Base-by-base conservation (phyloP, 2,113 vertebrate species). In the Sterrhoptilus dennistouni region DNA sequence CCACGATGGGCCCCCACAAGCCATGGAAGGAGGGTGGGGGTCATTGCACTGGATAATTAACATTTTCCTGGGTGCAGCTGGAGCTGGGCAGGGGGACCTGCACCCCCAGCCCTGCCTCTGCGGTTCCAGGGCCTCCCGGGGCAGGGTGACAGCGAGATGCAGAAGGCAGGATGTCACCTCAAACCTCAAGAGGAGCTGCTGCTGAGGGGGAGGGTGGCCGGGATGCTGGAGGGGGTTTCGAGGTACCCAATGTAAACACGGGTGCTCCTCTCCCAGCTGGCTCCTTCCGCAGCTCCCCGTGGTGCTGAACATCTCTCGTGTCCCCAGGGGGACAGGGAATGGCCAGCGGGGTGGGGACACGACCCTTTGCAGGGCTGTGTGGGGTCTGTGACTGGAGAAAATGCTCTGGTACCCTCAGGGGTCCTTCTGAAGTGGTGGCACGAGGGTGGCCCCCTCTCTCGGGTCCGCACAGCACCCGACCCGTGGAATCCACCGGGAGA, bases 131-230 rank as follows among this genome's bases (percentile, higher is more conserved):
- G 74, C 77, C 78, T 87, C 91, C 90, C 17, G 24, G 44, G 64
- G 68, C 3, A 5, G 40, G 83, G 78, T 87, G 71, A 52, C 74
- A 79, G 72, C 24, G 11, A 60, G 11, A 21, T 7, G 64, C 87
- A 84, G 65, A 63, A 77, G 61, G 94, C 95, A 96, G 95, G 95
- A 96, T 96, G 94, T 96, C 93, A 95, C 93, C 95, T 95, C 95
- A 96, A 96, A 95, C 95, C 96, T 96, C 96, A 96, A 93, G 87
- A 89, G 87, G 93, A 88, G 93, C 86, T 36, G 80, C 75, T 21
- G 19, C 54, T 2, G 44, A 47, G 95, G 90, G 70, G 90, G 92
- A 81, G 90, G 92, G 91, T 0, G 24, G 40, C 57, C 0, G 87
- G 87, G 91, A 85, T 87, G 87, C 59, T 12, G 50, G 45, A 52